phyloP scores from a whole-genome alignment of 1,140 invertebrate genomes.

The Drosophila lowei region DNA sequence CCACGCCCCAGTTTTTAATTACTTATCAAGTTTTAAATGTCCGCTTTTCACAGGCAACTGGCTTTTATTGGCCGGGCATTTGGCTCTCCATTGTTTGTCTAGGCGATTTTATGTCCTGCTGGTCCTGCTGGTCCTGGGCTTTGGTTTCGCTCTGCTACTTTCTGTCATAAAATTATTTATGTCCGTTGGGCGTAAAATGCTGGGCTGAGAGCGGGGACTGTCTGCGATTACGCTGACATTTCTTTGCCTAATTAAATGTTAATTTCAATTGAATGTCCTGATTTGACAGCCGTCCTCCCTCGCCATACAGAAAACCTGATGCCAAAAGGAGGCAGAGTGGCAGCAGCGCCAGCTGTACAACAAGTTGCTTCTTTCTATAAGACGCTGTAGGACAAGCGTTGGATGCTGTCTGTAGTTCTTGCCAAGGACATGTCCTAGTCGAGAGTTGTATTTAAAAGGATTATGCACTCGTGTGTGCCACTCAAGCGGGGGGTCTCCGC shows the following conservation, averaged over 20 bases:
- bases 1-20: conserved; percentile 54
- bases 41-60: conserved; percentile 65
- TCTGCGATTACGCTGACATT: conserved; percentile 51
- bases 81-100: conserved; percentile 44
- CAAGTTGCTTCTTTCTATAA: conserved; percentile 21
- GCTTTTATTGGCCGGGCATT: conserved; percentile 68
- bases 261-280: conserved; percentile 68
- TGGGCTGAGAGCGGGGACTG: conserved; percentile 32
- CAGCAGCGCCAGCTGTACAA: background rate
- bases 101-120: conserved; percentile 47
- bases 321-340: too few relatives aligned
- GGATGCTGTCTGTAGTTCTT: conserved; percentile 28
- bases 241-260: conserved; percentile 74
- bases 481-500: conserved; percentile 36
- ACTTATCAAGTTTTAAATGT: conserved; percentile 77
- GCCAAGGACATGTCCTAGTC: conserved; percentile 48
- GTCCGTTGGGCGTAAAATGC: conserved; percentile 56
- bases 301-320: too few relatives aligned
- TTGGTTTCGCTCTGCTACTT: conserved; percentile 43
- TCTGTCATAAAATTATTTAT: conserved; percentile 72
- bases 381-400: too few relatives aligned
- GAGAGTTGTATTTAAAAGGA: conserved; percentile 74
- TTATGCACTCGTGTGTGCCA: conserved; percentile 69
- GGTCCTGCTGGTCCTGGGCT: conserved; percentile 11
- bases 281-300: conserved; percentile 23